Evolutionary conservation across 2,888 invertebrate species (phyloP).

Genomic region (Junonia oenone): DNA sequence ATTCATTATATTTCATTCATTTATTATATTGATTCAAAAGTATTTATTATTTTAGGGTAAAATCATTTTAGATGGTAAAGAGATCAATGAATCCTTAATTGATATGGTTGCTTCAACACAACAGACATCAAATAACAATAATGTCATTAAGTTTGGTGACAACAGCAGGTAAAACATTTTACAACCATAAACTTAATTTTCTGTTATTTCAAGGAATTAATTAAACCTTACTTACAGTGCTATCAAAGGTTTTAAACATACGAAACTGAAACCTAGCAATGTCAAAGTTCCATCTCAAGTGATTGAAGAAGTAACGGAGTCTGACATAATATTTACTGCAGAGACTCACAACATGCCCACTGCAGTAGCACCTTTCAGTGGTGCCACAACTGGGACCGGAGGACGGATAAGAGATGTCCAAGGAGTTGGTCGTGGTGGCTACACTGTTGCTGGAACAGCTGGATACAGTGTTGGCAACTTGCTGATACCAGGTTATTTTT

Average conservation of each 20-base stretch:
- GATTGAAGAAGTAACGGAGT: constrained; percentile 79
- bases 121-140: constrained; percentile 90
- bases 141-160: constrained; percentile 97
- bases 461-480: constrained; percentile 98
- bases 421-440: constrained; percentile 95
- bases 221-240: constrained; percentile 80
- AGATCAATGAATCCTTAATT: constrained; percentile 89
- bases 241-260: constrained; percentile 89
- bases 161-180: constrained; percentile 88
- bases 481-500: constrained; percentile 86
- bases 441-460: constrained; percentile 96
- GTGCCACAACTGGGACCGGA: constrained; percentile 98
- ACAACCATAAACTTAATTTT: background rate
- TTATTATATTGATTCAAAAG: too few species aligned
- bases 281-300: constrained; percentile 81
- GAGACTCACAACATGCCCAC: constrained; percentile 99
- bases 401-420: constrained; percentile 97
- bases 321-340: constrained; percentile 97
- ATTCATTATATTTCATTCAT: background rate
- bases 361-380: constrained; percentile 97
- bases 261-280: constrained; percentile 82
- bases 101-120: constrained; percentile 96
- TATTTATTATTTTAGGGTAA: constrained; percentile 81
- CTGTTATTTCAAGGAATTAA: background rate
- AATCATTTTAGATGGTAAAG: constrained; percentile 89